Conservation (phyloP, 2,797 vertebrate species). For the Gallinago solitaria region DNA sequence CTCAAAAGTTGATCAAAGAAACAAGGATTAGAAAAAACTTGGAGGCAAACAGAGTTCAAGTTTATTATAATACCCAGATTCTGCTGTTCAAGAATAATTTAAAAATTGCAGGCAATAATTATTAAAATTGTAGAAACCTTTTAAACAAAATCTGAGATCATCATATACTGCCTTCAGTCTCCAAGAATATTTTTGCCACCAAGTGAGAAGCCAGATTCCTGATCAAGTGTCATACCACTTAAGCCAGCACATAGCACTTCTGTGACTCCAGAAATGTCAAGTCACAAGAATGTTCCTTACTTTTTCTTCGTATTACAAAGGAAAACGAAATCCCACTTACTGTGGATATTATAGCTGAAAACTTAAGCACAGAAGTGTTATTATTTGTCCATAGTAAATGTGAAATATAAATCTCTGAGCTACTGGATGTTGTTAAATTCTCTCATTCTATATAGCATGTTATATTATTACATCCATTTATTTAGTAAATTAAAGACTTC, state of each 20-base stretch:
- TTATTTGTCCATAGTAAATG: background rate
- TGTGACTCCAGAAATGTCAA: background rate
- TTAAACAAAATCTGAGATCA: background rate
- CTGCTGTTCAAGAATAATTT: constrained; percentile 10
- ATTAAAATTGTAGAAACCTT: constrained; percentile 18
- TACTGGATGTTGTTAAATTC: background rate
- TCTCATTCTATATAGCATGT: background rate
- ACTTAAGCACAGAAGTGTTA: background rate
- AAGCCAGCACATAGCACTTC: background rate
- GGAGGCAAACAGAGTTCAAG: background rate
- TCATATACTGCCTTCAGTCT: background rate
- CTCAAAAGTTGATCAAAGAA: constrained; percentile 28
- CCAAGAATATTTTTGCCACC: background rate
- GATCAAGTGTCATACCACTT: background rate
- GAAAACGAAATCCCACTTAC: background rate
- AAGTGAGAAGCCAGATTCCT: background rate
- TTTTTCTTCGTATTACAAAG: background rate
- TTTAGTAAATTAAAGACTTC: background rate
- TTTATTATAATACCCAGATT: constrained; percentile 20
- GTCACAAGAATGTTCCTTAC: background rate
- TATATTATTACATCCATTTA: background rate
- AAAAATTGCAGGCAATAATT: background rate
- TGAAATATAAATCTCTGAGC: background rate
- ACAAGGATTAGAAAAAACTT: constrained; percentile 21
- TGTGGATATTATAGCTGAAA: background rate